These are phyloP conservation scores for Luidia sarsii DNA, from an alignment of 53 echinoderm and acorn worm species.

Conservation along the genomic window DNA sequence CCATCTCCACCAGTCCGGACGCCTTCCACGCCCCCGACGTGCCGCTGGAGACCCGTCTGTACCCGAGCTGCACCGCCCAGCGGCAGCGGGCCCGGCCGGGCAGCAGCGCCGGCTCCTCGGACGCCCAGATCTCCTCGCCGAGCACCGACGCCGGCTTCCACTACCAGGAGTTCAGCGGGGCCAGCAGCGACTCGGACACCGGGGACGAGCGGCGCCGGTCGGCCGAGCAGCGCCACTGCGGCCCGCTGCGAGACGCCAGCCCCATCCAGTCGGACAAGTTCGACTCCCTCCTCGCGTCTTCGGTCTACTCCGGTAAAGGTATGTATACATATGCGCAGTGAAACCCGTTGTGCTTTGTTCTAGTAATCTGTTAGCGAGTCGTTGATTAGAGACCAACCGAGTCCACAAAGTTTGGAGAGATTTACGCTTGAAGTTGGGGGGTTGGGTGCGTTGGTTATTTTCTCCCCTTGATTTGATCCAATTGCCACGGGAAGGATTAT, in stretches of 20 bases:
- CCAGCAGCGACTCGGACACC: conserved; percentile 42
- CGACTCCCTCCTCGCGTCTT: not conserved
- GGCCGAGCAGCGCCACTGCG: conserved; percentile 26
- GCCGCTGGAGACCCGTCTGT: conserved; percentile 41
- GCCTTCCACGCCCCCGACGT: conserved; percentile 19
- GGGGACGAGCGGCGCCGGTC: conserved; percentile 33
- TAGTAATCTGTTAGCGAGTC: not conserved
- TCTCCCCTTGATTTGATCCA: too few relatives aligned
- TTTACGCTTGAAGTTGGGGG: too few relatives aligned
- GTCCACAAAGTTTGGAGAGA: too few relatives aligned
- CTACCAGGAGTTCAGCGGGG: conserved; percentile 44
- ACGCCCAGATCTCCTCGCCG: not conserved
- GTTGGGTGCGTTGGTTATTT: too few relatives aligned
- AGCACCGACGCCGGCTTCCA: conserved; percentile 33
- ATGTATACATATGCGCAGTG: too few relatives aligned
- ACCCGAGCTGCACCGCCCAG: conserved; percentile 10
- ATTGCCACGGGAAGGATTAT: too few relatives aligned
- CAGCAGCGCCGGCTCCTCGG: conserved; percentile 3
- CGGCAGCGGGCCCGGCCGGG: not conserved
- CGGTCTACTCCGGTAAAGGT: conserved; percentile 7
- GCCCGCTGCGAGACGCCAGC: not conserved
- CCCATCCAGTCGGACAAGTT: conserved; percentile 20
- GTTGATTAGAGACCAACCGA: too few relatives aligned
- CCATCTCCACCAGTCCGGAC: conserved; percentile 23
- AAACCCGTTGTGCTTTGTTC: not conserved